Evolutionary conservation across 2,797 vertebrate genomes (phyloP), one percentile per base, ranked within the genome.

Genomic region (Myiotriccus ornatus): DNA sequence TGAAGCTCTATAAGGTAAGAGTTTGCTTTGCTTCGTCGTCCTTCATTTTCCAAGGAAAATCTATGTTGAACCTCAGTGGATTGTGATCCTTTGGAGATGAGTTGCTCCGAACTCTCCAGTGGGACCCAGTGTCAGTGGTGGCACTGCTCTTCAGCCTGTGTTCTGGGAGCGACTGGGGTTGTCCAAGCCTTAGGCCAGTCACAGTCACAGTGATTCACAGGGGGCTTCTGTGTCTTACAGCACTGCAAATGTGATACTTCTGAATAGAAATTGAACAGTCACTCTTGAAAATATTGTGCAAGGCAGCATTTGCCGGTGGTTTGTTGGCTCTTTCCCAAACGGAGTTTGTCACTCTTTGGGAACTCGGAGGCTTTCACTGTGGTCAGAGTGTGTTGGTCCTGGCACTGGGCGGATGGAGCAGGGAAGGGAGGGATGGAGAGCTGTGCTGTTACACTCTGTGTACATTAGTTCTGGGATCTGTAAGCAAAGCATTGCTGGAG

Each of bases 1-100:
- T 99, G 96, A 99, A 99, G 97, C 96, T 99, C 71, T 99, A 99
- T 94, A 99, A 99, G 99, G 99, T 99, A 97, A 98, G 99, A 70
- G 28, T 55, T 87, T 87, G 56, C 56, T 90, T 81, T 89, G 44
- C 64, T 75, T 81, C 32, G 13, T 64, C 55, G 84, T 65, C 53
- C 35, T 89, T 35, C 18, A 1, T 62, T 82, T 75, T 62, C 46
- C 39, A 12, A 49, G 67, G 22, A 62, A 5, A 49, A 37, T 57
- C 24, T 62, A 0, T 23, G 74, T 73, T 76, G 70, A 69, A 15
- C 15, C 1, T 0, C 17, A 35, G 62, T 34, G 80, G 56, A 9
- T 9, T 65, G 70, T 5, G 55, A 28, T 76, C 59, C 9, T n/a
- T 46, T 70, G 65, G 35, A 84, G 89, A 37, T 1, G 7, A 65